Evolutionary conservation across 2,113 vertebrate genomes (phyloP).

Genomic region (Nipponia nippon): DNA sequence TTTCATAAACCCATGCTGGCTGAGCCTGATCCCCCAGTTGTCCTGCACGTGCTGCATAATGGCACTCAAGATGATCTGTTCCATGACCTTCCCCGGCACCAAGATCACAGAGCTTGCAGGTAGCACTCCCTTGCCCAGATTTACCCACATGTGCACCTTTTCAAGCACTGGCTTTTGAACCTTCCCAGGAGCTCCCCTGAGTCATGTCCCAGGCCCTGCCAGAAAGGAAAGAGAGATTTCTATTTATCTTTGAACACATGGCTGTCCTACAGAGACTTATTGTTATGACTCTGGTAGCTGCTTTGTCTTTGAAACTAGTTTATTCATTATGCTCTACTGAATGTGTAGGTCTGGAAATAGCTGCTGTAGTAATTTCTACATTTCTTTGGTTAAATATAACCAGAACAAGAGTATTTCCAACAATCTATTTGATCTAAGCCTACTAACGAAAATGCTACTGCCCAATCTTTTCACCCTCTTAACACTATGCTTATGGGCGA

Average conservation of each 20-base stretch:
- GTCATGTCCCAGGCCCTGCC: not conserved
- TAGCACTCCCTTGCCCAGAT: not conserved
- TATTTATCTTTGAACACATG: not conserved
- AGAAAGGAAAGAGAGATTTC: not conserved
- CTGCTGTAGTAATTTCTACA: not conserved
- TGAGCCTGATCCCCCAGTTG: no score
- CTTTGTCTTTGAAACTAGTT: not conserved
- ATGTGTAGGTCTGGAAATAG: not conserved
- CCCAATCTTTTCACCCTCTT: not conserved
- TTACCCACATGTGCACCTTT: not conserved
- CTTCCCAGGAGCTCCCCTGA: not conserved
- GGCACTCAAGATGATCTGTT: no score
- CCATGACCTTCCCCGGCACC: no score
- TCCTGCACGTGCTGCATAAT: no score
- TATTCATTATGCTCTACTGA: not conserved
- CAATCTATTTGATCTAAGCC: not conserved
- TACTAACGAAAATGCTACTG: not conserved
- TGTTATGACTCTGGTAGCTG: not conserved
- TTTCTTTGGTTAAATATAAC: not conserved
- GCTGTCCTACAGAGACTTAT: not conserved
- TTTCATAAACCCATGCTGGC: no score
- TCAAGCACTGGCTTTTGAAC: not conserved
- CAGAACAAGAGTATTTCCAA: not conserved
- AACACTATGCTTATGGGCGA: not conserved
- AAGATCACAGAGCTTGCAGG: not conserved